Conservation (phyloP, 2,888 invertebrate genomes). For the Neoitamus cyanurus region DNA sequence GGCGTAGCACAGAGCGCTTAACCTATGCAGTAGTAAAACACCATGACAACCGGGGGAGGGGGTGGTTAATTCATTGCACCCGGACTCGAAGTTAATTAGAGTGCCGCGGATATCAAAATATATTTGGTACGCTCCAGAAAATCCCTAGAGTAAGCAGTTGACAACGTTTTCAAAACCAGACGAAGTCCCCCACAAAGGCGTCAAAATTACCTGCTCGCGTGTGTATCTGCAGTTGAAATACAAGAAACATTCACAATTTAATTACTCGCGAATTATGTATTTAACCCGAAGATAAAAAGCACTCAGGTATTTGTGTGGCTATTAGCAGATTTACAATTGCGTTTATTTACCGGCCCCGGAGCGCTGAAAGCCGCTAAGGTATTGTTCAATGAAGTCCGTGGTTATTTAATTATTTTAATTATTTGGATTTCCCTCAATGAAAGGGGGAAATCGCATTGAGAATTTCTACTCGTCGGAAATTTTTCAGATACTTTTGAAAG, state of each 20-base stretch:
- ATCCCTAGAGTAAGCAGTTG: background rate
- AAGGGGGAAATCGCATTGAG: background rate
- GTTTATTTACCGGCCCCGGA: background rate
- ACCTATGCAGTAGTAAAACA: background rate
- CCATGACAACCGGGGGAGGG: background rate
- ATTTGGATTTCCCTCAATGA: background rate
- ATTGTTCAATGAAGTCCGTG: background rate
- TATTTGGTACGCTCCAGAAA: background rate
- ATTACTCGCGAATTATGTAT: background rate
- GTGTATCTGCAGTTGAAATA: background rate
- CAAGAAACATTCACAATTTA: background rate
- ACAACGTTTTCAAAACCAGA: background rate
- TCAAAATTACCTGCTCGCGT: background rate
- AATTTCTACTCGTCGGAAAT: background rate
- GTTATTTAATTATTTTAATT: background rate
- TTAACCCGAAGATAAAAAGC: background rate
- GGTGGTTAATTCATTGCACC: background rate
- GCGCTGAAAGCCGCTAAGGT: background rate
- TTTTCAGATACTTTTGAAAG: background rate
- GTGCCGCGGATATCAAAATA: background rate
- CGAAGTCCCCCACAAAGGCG: background rate
- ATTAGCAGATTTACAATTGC: background rate
- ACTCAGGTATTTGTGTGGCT: background rate
- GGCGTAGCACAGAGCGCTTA: background rate
- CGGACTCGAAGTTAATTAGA: background rate